Evolutionary conservation across 2,888 invertebrate species (phyloP), one percentile per base, ranked within the genome.

Genomic region (Himalopsyche kuldschensis): DNA sequence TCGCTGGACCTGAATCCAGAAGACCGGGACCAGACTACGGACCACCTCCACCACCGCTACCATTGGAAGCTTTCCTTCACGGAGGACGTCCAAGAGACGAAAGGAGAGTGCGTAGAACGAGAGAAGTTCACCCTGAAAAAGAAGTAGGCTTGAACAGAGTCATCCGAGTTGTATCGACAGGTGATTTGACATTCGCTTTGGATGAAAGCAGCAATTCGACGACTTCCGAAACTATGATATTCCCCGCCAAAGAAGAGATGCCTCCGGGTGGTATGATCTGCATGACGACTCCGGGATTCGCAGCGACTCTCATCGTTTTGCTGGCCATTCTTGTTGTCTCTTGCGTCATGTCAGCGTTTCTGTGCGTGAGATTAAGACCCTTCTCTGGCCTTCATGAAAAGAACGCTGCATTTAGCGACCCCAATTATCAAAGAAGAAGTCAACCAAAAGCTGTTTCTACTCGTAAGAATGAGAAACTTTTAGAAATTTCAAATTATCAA

Each of bases 211-310:
- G 88, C 87, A 91, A 93, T 69, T 93, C 93, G 47, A 91, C 91
- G 86, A 92, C 93, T 4, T 91, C 93, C 76, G 93, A 94, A 17
- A 93, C 96, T 0, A 93, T 95, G 92, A 93, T 95, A 0, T 95
- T 95, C 88, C 96, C 96, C 3, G 94, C 94, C 3, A 90, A 92
- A 20, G 93, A 94, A 87, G 93, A 93, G 86, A 84, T 89, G 30
- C 88, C 89, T 4, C 86, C 87, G 77, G 88, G 88, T 48, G 94
- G 94, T 30, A 91, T 97, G 85, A 97, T 98, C 86, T 98, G 97
- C 90, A 97, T 98, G 97, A 97, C 97, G 0, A 97, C 97, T 4
- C 96, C 97, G n/a, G 97, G 97, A 15, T 98, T 98, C 88, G 96
- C 97, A 55, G 95, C 96, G 46, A 96, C 97, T 35, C 92, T 98